A percentile compares a stretch with the other conserved stretches of the same genome.
These are phyloP conservation scores for Premnoplex brunnescens DNA, from an alignment of 2,797 vertebrate genomes.

Conservation along the genomic window DNA sequence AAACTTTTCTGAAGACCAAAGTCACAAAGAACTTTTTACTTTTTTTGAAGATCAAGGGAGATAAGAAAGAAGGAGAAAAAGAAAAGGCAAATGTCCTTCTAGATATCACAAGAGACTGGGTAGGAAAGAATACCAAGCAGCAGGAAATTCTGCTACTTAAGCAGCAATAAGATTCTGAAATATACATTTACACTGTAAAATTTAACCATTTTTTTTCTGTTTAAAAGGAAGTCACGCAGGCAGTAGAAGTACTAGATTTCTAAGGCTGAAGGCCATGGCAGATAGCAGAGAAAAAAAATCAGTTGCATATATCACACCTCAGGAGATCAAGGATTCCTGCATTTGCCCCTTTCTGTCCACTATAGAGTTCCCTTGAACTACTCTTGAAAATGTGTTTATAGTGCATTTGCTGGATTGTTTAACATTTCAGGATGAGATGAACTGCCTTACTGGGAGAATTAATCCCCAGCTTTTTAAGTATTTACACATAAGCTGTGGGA, in stretches of 20 bases:
- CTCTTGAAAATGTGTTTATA: not conserved
- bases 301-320: not conserved
- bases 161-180: not conserved
- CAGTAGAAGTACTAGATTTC: not conserved
- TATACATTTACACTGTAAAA: accelerated
- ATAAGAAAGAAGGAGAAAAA: not conserved
- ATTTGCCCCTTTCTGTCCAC: not conserved
- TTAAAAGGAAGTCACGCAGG: not conserved
- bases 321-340: not conserved
- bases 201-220: not conserved
- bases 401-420: slow-evolving; percentile 7
- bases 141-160: not conserved
- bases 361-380: not conserved
- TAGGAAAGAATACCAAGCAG: not conserved
- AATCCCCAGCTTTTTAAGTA: not conserved
- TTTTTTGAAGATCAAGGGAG: accelerated
- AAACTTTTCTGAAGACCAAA: not conserved
- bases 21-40: not conserved
- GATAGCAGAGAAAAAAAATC: not conserved
- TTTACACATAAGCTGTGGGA: not conserved
- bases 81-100: not conserved
- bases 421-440: slow-evolving; percentile 4
- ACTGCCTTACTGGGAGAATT: not conserved
- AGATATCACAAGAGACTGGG: not conserved
- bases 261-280: not conserved